These are phyloP conservation scores for Nymphalis io DNA, from an alignment of 1,140 invertebrate species.

Conservation along the genomic window DNA sequence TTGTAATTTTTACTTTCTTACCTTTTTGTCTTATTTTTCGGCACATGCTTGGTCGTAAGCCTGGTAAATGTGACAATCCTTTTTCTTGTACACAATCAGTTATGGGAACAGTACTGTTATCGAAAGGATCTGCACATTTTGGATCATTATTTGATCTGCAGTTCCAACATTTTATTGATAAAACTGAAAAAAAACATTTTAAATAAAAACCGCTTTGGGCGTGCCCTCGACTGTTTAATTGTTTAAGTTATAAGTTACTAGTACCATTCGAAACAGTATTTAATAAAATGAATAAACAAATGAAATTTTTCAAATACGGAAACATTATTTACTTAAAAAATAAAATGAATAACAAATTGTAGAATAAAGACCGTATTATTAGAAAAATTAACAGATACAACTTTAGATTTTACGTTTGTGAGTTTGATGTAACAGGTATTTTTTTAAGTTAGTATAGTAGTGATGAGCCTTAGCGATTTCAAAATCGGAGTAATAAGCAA, in stretches of 20 bases:
- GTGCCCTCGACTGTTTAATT: conserved; percentile 43
- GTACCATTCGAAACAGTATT: conserved; percentile 47
- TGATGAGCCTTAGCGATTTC: too few species aligned
- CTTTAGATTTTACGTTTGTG: too few species aligned
- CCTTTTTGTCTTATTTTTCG: conserved; percentile 96
- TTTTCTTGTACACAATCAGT: conserved; percentile 89
- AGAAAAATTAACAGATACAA: too few species aligned
- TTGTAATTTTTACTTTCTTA: conserved; percentile 52
- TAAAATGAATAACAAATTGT: not conserved
- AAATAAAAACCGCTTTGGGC: conserved; percentile 44
- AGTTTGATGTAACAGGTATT: too few species aligned
- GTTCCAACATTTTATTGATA: conserved; percentile 94
- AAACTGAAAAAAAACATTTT: conserved; percentile 80
- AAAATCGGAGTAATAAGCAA: too few species aligned
- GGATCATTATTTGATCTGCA: conserved; percentile 94
- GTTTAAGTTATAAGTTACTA: not conserved
- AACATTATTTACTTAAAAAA: conserved; percentile 9
- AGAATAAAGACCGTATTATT: not conserved
- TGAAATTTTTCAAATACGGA: conserved; percentile 27
- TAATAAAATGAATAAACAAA: conserved; percentile 32
- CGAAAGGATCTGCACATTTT: conserved; percentile 95
- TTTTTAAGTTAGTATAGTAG: too few species aligned
- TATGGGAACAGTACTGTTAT: conserved; percentile 93
- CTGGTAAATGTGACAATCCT: conserved; percentile 85
- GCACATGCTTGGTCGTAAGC: conserved; percentile 91